phyloP scores from a whole-genome alignment of 2,888 invertebrate species.

The Dolichomitus sp. region DNA sequence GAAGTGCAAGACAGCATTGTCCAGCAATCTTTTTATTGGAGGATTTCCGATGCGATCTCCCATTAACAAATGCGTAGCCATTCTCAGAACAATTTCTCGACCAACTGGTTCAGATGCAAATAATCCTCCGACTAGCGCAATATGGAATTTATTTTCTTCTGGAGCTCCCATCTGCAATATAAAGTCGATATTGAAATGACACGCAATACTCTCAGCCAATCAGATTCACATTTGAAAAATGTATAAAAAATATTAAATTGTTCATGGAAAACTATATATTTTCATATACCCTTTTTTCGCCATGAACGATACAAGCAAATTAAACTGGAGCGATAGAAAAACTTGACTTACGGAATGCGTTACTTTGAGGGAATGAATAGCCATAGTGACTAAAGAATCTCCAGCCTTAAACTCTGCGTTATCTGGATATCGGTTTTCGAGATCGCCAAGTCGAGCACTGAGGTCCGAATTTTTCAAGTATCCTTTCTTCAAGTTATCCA shows the following conservation, averaged over 20 bases:
- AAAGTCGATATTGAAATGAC: neutral
- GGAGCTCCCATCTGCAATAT: slow-evolving; percentile 90
- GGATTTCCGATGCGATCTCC: slow-evolving; percentile 91
- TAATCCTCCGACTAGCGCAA: slow-evolving; percentile 94
- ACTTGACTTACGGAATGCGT: slow-evolving; percentile 89
- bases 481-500: slow-evolving; percentile 79
- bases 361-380: slow-evolving; percentile 91
- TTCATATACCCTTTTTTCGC: too few species aligned
- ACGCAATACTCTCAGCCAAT: neutral
- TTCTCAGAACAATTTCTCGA: slow-evolving; percentile 93
- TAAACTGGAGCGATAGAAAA: neutral
- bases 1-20: slow-evolving; percentile 92
- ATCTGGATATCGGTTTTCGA: slow-evolving; percentile 90
- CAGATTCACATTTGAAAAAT: too few species aligned
- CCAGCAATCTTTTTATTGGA: slow-evolving; percentile 89
- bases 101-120: slow-evolving; percentile 94
- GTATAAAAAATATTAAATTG: too few species aligned
- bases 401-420: slow-evolving; percentile 90
- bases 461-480: slow-evolving; percentile 87
- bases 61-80: slow-evolving; percentile 93
- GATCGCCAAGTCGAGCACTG: slow-evolving; percentile 89
- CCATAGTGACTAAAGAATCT: slow-evolving; percentile 90
- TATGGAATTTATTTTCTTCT: slow-evolving; percentile 94
- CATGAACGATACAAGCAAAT: neutral
- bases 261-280: too few species aligned